Evolutionary conservation across 2,888 invertebrate species (phyloP), one percentile per base, ranked within the genome.

Genomic region (Plagodis pulveraria): DNA sequence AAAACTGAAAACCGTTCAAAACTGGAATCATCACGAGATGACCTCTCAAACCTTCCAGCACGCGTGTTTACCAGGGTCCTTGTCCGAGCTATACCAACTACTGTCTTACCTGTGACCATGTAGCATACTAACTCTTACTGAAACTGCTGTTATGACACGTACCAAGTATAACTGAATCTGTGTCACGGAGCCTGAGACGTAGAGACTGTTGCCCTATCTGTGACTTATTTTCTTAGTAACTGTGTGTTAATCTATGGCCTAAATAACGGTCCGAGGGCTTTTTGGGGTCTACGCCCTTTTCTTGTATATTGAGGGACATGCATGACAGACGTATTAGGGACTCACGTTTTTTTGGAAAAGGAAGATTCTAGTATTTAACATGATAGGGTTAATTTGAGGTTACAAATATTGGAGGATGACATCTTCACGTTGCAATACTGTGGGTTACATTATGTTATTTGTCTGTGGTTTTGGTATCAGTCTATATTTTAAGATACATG

Each of bases 21-120:
- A 40, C 40, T 40, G 10, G 10, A 40, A 9, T 40, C 40, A 10
- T 40, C 40, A 40, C 40, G 10, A 40, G 12, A 38, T 38, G 38
- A 52, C 52, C 52, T 51, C 34, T n/a, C 10, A 41, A 49, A 42
- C 34, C 44, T 50, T 43, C 43, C 43, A 43, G 53, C 33, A 65
- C 45, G 40, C 46, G 11, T 40, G 48, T 36, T 33, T 50, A 42
- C 50, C 6, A 44, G 80, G 84, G 81, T 85, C 87, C 86, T 84
- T 80, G 86, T 76, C 80, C 86, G 36, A 36, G 36, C 6, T 5
- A 2, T 36, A 36, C 22, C 5, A 36, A 36, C 36, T 36, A 5
- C 36, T 8, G 9, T 1, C 36, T 36, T 4, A 36, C 9, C 36
- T 36, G 36, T 36, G 36, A 8, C 36, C 36, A 36, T 9, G 9